A percentile compares a stretch with the other conserved stretches of the same genome.
Conservation (phyloP, 2,113 vertebrate genomes). For the Mesocricetus auratus region DNA sequence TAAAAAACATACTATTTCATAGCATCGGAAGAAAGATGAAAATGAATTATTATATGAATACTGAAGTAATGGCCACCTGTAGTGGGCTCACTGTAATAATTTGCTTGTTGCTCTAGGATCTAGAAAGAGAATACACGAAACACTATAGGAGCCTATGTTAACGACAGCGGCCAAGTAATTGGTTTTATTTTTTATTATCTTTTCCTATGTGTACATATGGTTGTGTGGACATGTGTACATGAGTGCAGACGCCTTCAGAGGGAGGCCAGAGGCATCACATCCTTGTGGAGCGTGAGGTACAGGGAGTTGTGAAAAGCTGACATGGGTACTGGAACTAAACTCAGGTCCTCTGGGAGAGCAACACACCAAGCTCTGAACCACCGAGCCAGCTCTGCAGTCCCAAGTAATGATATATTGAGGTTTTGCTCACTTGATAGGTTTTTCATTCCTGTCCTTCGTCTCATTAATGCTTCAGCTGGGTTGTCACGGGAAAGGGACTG, state of each 20-base stretch:
- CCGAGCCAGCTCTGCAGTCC: neutral
- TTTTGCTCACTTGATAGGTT: neutral
- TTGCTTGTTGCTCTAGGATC: neutral
- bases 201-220: neutral
- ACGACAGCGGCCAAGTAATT: neutral
- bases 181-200: too few species aligned
- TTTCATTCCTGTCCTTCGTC: neutral
- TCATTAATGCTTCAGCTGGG: neutral
- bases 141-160: rapidly evolving
- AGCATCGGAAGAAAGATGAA: neutral
- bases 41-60: neutral
- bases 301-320: neutral
- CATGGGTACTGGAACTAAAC: neutral
- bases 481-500: neutral
- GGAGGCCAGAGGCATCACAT: neutral
- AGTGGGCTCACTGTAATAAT: neutral
- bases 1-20: neutral
- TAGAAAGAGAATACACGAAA: neutral
- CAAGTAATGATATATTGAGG: neutral
- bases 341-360: neutral
- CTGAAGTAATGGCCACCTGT: neutral
- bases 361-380: neutral
- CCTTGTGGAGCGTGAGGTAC: neutral
- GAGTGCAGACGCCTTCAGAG: neutral
- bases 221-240: neutral